Evolutionary conservation across 2,113 vertebrate species (phyloP).

Genomic region (Gambusia holbrooki): DNA sequence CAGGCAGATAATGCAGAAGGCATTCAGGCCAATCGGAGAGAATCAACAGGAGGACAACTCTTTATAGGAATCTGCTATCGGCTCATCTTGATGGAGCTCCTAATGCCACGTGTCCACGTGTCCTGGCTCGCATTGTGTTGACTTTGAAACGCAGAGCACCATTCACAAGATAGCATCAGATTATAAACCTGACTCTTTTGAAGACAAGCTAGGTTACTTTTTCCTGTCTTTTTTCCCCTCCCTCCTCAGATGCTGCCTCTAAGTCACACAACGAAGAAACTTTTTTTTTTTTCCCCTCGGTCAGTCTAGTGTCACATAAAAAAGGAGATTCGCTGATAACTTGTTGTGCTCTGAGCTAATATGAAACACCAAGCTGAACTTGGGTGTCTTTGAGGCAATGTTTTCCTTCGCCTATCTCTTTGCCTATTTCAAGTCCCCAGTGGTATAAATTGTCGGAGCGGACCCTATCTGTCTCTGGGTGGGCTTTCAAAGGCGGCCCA

Average conservation of each 20-base stretch:
- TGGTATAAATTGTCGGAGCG: conserved; percentile 65
- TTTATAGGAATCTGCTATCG: conserved; percentile 56
- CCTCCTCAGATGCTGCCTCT: conserved; percentile 17
- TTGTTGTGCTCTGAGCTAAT: conserved; percentile 16
- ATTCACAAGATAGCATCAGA: conserved; percentile 74
- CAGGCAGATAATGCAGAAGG: conserved; percentile 34
- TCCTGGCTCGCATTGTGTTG: conserved; percentile 64
- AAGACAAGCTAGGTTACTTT: conserved; percentile 47
- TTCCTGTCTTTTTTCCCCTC: conserved; percentile 6
- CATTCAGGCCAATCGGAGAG: conserved; percentile 8
- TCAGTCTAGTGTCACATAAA: conserved; percentile 25
- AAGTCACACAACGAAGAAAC: conserved; percentile 6
- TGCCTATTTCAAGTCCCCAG: conserved; percentile 47
- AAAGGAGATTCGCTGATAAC: conserved; percentile 30
- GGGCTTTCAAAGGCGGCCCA: conserved; percentile 78
- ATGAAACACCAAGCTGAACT: conserved; percentile 15
- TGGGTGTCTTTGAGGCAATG: conserved; percentile 11
- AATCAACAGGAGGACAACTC: conserved; percentile 47
- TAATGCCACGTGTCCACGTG: conserved; percentile 65
- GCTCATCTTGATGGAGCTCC: conserved; percentile 62
- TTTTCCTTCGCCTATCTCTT: conserved; percentile 34
- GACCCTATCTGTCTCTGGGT: conserved; percentile 71
- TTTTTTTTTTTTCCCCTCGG: conserved; percentile 19
- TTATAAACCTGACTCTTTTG: conserved; percentile 60
- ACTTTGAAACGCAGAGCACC: conserved; percentile 52